Percentiles rank a stretch among this genome's conserved stretches.
These are phyloP conservation scores for Gallinago stenura DNA, from an alignment of 2,797 vertebrate species.

Conservation along the genomic window DNA sequence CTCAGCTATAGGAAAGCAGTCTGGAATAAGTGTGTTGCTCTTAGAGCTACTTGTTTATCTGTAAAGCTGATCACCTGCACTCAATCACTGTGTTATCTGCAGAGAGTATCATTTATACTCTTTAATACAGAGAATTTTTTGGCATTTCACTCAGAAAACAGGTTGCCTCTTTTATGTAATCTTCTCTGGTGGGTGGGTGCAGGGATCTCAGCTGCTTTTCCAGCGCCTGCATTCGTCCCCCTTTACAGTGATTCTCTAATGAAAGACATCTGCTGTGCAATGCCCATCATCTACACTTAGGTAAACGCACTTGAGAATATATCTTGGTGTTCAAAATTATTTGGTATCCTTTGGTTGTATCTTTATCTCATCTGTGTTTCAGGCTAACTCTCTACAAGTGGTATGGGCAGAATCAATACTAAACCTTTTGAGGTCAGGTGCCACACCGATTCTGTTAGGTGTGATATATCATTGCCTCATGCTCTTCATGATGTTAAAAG, in stretches of 20 bases:
- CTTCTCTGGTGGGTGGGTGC: constrained; percentile 26
- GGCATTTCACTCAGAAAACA: constrained; percentile 39
- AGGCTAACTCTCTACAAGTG: not conserved
- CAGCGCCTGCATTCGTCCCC: not conserved
- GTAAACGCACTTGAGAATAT: constrained; percentile 5
- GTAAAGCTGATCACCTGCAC: not conserved
- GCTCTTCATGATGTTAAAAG: not conserved
- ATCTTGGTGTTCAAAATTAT: constrained; percentile 1
- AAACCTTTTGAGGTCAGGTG: constrained; percentile 3
- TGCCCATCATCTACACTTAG: not conserved
- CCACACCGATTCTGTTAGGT: not conserved
- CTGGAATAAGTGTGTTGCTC: not conserved
- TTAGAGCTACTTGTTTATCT: not conserved
- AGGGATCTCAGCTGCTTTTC: constrained; percentile 53
- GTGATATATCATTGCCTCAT: not conserved
- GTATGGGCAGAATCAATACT: not conserved
- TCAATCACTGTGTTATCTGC: not conserved
- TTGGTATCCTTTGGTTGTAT: not conserved
- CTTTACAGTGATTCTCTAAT: constrained; percentile 52
- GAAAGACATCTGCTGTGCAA: constrained; percentile 60
- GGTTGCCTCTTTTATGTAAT: constrained; percentile 55
- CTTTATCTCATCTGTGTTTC: not conserved
- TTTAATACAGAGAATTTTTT: not conserved
- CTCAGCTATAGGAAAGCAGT: not conserved
- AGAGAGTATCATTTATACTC: not conserved